Base-by-base conservation (phyloP, 2,113 vertebrate genomes). In the Athene cunicularia region DNA sequence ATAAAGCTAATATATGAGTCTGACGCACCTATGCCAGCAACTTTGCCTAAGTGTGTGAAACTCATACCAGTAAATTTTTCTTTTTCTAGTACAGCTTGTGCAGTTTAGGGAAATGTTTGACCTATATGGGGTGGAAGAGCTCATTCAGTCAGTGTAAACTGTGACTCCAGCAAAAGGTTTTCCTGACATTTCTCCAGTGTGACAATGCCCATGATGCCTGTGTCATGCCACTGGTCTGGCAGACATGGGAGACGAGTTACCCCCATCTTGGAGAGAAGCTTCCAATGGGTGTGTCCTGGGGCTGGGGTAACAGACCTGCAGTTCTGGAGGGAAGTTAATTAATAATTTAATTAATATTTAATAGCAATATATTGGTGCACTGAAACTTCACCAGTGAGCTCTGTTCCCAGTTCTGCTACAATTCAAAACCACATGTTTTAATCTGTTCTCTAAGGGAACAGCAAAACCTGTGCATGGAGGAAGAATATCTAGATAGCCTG, bases 61-160 rank as follows among this genome's bases (percentile, higher is more conserved):
- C 2, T 39, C 35, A 26, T 47, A 59, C 7, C 18, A 71, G 45
- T 92, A 88, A 45, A 26, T 94, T 84, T 80, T 76, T 88, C 50
- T 80, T 92, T 84, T 71, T 91, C 27, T 60, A 13, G 17, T 39
- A 37, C 4, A 71, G 45, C 5, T 95, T 23, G 23, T 12, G 41
- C 18, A 77, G 45, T 80, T 90, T 45, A 73, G 39, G 30, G 71
- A 80, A 52, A 49, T 32, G 39, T 43, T 95, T 93, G 62, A 83
- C 23, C 63, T 43, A 20, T 21, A 33, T 0, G 0, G 4, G 19
- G 33, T 0, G 3, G 64, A 93, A 86, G 23, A 83, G 1, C 14
- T 68, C 53, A 33, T 70, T 80, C 60, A 84, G 27, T 16, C 45
- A 18, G 17, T 32, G 28, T 30, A 70, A 76, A 15, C 30, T 47